These are phyloP conservation scores for Sinocyclocheilus maitianheensis DNA, from an alignment of 2,113 vertebrate genomes.

Conservation along the genomic window DNA sequence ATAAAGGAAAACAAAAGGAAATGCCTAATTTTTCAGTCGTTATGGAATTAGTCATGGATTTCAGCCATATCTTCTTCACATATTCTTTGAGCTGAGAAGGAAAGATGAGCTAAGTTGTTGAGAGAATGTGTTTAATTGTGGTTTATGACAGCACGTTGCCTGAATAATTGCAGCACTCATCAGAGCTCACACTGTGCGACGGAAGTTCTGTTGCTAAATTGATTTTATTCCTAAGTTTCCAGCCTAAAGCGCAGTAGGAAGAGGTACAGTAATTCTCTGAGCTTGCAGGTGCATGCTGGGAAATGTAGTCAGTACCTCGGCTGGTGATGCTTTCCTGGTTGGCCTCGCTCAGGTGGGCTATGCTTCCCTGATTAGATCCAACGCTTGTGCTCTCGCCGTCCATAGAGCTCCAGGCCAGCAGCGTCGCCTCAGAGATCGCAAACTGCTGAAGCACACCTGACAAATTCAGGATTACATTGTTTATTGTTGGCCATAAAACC, in stretches of 20 bases:
- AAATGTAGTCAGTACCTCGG: conserved; percentile 68
- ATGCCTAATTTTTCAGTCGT: not conserved
- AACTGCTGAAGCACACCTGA: conserved; percentile 96
- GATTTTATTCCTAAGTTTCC: not conserved
- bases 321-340: conserved; percentile 91
- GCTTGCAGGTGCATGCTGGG: not conserved
- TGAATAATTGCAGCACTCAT: not conserved
- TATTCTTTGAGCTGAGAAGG: not conserved
- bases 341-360: conserved; percentile 89
- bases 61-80: no score
- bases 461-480: conserved; percentile 30
- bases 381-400: conserved; percentile 94
- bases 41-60: not conserved
- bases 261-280: not conserved
- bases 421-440: conserved; percentile 94
- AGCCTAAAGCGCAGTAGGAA: not conserved
- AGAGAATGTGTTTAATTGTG: not conserved
- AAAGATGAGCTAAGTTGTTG: not conserved
- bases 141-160: not conserved
- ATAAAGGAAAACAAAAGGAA: not conserved
- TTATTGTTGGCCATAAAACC: not conserved
- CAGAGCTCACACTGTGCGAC: not conserved
- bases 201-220: not conserved
- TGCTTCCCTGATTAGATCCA: conserved; percentile 90
- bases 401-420: conserved; percentile 96